phyloP scores from a whole-genome alignment of 2,797 vertebrate species.

The Notolabrus celidotus region DNA sequence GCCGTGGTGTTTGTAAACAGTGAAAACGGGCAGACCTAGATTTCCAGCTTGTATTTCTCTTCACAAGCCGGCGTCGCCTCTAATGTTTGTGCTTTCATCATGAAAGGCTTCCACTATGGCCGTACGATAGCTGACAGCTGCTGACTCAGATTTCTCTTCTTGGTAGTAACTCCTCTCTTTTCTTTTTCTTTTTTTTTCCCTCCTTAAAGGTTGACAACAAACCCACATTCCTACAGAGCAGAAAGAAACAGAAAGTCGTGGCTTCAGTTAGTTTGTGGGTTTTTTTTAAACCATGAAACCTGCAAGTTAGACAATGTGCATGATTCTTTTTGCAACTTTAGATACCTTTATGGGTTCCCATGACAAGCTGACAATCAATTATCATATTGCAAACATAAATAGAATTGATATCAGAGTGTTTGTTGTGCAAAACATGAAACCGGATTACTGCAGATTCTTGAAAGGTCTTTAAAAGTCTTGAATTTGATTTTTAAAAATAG shows the following conservation, averaged over 20 bases:
- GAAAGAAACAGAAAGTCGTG: not conserved
- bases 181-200: conserved; percentile 9
- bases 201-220: not conserved
- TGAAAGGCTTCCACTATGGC: conserved; percentile 51
- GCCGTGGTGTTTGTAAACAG: conserved; percentile 46
- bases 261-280: not conserved
- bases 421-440: not conserved
- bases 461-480: too few relatives aligned
- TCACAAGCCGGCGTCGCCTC: conserved; percentile 9
- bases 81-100: conserved; percentile 54
- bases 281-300: conserved; percentile 4
- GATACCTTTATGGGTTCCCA: not conserved
- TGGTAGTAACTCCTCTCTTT: conserved; percentile 38
- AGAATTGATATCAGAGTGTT: not conserved
- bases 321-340: not conserved
- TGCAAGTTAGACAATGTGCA: not conserved
- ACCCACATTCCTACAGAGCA: conserved; percentile 6
- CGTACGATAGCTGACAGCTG: conserved; percentile 68
- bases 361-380: not conserved
- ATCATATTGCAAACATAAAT: not conserved
- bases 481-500: too few relatives aligned
- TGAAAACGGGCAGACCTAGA: conserved; percentile 9
- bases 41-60: conserved; percentile 30
- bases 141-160: conserved; percentile 69
- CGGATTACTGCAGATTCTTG: too few relatives aligned